These are phyloP conservation scores for Lasioglossum albipes DNA, from an alignment of 1,140 invertebrate species.

Conservation along the genomic window DNA sequence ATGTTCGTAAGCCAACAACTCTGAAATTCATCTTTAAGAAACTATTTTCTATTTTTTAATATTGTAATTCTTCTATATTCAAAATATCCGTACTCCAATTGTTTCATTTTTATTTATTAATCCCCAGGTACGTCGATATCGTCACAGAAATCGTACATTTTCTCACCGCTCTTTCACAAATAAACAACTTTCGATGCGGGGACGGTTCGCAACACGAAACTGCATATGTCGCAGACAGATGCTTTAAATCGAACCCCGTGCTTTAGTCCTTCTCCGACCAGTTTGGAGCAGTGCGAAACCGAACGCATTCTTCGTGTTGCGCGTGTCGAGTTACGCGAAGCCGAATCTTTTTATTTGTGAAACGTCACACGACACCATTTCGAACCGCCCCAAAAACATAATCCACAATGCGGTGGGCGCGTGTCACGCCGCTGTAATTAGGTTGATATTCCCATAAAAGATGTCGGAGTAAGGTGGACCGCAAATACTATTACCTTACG, in stretches of 20 bases:
- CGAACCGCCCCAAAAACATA: slow-evolving; percentile 47
- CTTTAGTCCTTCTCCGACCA: slow-evolving; percentile 17
- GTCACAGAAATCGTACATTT: not conserved
- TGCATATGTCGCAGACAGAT: slow-evolving; percentile 60
- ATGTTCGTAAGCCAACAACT: too few relatives aligned
- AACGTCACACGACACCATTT: slow-evolving; percentile 59
- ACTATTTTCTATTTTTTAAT: too few relatives aligned
- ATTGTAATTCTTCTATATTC: too few relatives aligned
- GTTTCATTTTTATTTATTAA: too few relatives aligned
- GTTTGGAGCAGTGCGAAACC: slow-evolving; percentile 25
- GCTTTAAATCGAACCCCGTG: slow-evolving; percentile 41
- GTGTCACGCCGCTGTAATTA: slow-evolving; percentile 52
- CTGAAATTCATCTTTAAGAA: too few relatives aligned
- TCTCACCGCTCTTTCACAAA: not conserved
- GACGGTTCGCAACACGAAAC: slow-evolving; percentile 40
- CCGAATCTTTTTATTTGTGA: slow-evolving; percentile 28
- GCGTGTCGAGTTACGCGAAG: slow-evolving; percentile 55
- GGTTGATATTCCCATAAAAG: slow-evolving; percentile 56
- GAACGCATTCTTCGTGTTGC: slow-evolving; percentile 38
- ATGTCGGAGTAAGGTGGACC: slow-evolving; percentile 58
- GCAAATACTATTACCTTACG: slow-evolving; percentile 56
- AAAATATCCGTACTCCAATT: too few relatives aligned
- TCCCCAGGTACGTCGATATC: not conserved
- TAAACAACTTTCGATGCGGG: slow-evolving; percentile 2
- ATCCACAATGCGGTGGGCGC: slow-evolving; percentile 50